These are phyloP conservation scores for Olivierus martensii DNA, from an alignment of 1,140 invertebrate species.

Conservation along the genomic window DNA sequence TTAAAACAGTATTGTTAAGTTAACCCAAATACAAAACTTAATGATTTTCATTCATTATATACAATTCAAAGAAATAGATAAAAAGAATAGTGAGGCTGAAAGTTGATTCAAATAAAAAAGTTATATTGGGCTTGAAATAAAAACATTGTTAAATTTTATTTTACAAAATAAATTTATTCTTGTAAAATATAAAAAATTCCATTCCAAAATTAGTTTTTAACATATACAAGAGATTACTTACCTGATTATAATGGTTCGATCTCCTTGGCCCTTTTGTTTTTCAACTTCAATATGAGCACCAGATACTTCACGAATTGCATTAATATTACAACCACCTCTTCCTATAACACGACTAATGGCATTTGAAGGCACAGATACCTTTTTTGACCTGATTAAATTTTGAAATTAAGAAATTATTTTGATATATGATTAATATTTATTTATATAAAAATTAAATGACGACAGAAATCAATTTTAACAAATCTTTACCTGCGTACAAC, in stretches of 20 bases:
- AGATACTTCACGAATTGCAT: slow-evolving; percentile 84
- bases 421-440: not conserved
- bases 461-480: not conserved
- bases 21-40: too few species aligned
- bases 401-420: not conserved
- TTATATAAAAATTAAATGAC: not conserved
- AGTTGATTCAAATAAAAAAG: too few species aligned
- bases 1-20: too few species aligned
- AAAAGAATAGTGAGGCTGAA: too few species aligned
- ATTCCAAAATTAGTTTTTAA: not conserved
- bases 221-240: slow-evolving; percentile 32
- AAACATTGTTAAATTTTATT: too few species aligned
- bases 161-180: not conserved
- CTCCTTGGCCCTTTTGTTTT: slow-evolving; percentile 88
- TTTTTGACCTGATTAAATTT: slow-evolving; percentile 41
- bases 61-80: too few species aligned
- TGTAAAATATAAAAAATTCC: not conserved
- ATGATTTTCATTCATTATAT: too few species aligned
- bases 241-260: slow-evolving; percentile 89
- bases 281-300: slow-evolving; percentile 96
- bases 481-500: slow-evolving; percentile 55
- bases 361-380: slow-evolving; percentile 82
- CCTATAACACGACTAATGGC: slow-evolving; percentile 93
- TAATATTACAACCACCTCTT: slow-evolving; percentile 89
- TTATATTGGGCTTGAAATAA: too few species aligned